Evolutionary conservation across 2,888 invertebrate species (phyloP).

Genomic region (Drosophila ustulata): DNA sequence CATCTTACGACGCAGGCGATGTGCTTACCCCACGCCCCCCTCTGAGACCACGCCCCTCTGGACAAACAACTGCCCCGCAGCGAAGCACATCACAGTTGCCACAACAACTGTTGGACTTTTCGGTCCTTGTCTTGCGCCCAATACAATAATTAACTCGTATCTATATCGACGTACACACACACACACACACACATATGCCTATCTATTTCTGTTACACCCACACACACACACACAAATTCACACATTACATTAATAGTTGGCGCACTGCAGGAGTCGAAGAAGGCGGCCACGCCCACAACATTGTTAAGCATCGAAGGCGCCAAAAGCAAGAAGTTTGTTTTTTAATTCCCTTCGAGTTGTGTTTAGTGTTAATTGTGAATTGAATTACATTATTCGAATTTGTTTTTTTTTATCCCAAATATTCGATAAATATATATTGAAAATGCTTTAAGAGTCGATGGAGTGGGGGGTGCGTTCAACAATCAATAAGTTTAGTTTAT

Average conservation of each 20-base stretch:
- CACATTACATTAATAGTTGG: constrained; percentile 15
- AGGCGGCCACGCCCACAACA: constrained; percentile 44
- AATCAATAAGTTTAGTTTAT: constrained; percentile 53
- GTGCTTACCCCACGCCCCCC: constrained; percentile 54
- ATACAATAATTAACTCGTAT: constrained; percentile 32
- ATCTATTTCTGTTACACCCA: constrained; percentile 11
- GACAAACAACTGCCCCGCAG: neutral
- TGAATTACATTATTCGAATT: constrained; percentile 16
- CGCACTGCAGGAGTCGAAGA: constrained; percentile 31
- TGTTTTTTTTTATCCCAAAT: constrained; percentile 19
- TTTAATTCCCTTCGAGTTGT: constrained; percentile 7
- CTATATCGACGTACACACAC: constrained; percentile 30
- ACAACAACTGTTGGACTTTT: constrained; percentile 84
- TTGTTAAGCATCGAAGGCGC: constrained; percentile 32
- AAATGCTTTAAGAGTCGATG: constrained; percentile 38
- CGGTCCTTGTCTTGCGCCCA: constrained; percentile 84
- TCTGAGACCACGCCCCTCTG: neutral
- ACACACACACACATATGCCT: constrained; percentile 1
- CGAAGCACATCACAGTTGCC: constrained; percentile 79
- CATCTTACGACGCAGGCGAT: constrained; percentile 81
- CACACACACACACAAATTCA: constrained; percentile 4
- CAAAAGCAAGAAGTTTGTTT: constrained; percentile 34
- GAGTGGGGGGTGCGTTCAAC: constrained; percentile 25
- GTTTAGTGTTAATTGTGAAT: constrained; percentile 51
- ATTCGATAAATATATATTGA: constrained; percentile 26